Base-by-base conservation (phyloP, 2,888 invertebrate genomes). In the Ormia ochracea region DNA sequence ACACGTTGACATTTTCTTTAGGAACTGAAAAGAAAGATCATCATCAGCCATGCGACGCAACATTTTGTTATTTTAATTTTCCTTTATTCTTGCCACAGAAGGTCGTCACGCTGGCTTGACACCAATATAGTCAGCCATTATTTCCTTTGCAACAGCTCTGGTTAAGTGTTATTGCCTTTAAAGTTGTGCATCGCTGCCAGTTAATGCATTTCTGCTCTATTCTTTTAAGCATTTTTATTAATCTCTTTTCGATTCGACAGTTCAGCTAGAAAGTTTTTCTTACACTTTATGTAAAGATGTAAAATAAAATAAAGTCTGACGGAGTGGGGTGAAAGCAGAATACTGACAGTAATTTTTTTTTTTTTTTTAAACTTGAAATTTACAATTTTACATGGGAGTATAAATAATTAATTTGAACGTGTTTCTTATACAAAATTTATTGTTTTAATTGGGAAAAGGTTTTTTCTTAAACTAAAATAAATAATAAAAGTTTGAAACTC, bases 61-160 rank as follows among this genome's bases (percentile, higher is more conserved):
- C 41, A 23, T 43, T 52, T 66, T 58, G 38, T 59, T 43, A 50
- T 50, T 66, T n/a, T 23, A 38, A 41, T 50, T 52, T 61, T 61
- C 2, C 4, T 50, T 66, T 31, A 23, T 28, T 63, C 7, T 54
- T 70, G 12, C 43, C 45, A 31, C 31, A 28, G 21, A 63, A 76
- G 61, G 69, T 76, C 69, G 69, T 76, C 76, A 63, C 56, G 63
- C 63, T 56, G 56, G 23, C 17, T 54, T 76, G 76, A 63, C 63
- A 63, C 41, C 36, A 69, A 33, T 63, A 36, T 38, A 38, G 38
- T 61, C 52, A 63, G 26, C 45, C 38, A 56, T 63, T 65, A 43
- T 58, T 48, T 54, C 28, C 63, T 38, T 45, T 19, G 31, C 31
- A 56, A 12, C 4, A 56, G 45, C 17, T 65, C 2, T 17, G 9